Percentiles rank a stretch among this genome's conserved stretches.
These are phyloP conservation scores for Noctua janthe DNA, from an alignment of 2,888 invertebrate genomes.

Conservation along the genomic window DNA sequence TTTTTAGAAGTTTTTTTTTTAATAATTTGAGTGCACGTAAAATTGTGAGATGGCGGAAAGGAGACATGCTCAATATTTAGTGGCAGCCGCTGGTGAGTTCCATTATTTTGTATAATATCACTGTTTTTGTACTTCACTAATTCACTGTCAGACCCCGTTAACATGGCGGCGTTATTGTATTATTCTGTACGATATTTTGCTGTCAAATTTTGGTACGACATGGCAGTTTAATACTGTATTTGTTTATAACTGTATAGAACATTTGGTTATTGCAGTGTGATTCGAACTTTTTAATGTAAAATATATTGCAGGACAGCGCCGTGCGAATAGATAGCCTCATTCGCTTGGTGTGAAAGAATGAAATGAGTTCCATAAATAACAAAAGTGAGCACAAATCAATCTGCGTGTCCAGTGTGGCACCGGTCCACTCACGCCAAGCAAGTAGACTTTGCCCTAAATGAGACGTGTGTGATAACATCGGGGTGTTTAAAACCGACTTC, in stretches of 20 bases:
- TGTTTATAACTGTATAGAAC: background rate
- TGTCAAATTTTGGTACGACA: background rate
- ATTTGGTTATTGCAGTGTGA: background rate
- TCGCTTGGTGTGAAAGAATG: background rate
- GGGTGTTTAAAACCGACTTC: background rate
- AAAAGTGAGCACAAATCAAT: background rate
- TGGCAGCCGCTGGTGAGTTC: conserved; percentile 75
- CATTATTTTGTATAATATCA: background rate
- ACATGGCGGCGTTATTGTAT: background rate
- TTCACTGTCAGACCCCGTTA: background rate
- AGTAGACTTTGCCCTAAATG: background rate
- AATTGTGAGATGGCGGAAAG: conserved; percentile 61
- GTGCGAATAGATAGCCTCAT: background rate
- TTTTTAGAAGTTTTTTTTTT: background rate
- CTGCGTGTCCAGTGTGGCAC: background rate
- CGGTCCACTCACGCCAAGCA: background rate
- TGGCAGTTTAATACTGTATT: background rate
- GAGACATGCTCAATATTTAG: conserved; percentile 76
- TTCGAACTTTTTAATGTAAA: background rate
- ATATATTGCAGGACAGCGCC: background rate
- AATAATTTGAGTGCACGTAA: background rate
- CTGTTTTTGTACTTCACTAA: background rate
- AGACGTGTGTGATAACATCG: background rate
- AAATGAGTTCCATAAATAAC: background rate
- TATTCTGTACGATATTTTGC: background rate